Base-by-base conservation (phyloP, 23 tunicate species). In the Diplosoma virens region DNA sequence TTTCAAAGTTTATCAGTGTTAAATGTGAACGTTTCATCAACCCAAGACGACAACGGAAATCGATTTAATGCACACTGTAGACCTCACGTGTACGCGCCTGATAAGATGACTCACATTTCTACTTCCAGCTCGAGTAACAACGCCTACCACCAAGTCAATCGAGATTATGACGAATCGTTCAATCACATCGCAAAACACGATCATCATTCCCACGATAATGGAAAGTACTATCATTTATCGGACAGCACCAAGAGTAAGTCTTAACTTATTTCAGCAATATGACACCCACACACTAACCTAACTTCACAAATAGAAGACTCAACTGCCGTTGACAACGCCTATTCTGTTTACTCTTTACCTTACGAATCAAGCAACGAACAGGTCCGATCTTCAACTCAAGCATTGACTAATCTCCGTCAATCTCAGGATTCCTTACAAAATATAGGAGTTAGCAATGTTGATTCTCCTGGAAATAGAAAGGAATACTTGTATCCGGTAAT, bases 351-450 rank as follows among this genome's bases (percentile, higher is more conserved):
- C 35, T 29, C 69, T 4, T 9, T 55, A 9, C 61, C 61, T 9
- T 25, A n/a, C 4, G 61, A 55, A 55, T 4, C 22, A 17, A 25
- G 22, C n/a, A 18, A 4, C 30, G 69, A 35, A 7, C 35, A 28
- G 35, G 35, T 27, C 4, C 63, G 6, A 6, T 56, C 63, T 56
- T 28, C 69, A 3, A 4, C 52, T 7, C 52, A 35, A 37, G 14
- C 23, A 22, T 3, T 34, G 25, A 34, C 6, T 25, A 34, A 11
- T 34, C 9, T 67, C 5, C 14, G 24, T 17, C 50, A 25, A 5
- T 67, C 74, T 2, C 50, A 67, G 17, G 74, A 67, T 6, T 67
- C 74, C 5, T 27, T 67, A 4, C 17, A 67, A 9, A 67, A 67
- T 35, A 4, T 61, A 3, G 69, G 69, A 27, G 11, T 67, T 9